Evolutionary conservation across 2,797 vertebrate genomes (phyloP).

Genomic region (Agapornis canus): DNA sequence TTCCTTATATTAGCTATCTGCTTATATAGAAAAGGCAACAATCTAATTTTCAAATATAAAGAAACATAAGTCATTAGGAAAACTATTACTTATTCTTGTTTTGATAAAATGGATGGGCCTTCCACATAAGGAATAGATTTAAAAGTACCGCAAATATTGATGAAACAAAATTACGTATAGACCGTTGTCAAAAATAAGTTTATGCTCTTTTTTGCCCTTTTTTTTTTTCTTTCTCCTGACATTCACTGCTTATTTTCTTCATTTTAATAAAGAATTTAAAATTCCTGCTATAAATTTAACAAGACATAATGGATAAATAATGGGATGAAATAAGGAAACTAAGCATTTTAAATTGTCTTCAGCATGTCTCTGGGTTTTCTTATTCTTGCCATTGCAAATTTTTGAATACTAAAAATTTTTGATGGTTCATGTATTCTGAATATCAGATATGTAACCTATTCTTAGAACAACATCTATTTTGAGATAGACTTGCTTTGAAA

Average conservation of each 20-base stretch:
- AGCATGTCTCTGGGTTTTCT: neutral
- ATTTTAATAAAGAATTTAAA: neutral
- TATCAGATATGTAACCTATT: neutral
- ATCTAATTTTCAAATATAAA: neutral
- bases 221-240: neutral
- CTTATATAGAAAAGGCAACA: neutral
- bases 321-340: neutral
- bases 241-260: neutral
- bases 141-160: neutral
- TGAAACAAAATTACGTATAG: neutral
- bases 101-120: neutral
- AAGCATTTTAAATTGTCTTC: neutral
- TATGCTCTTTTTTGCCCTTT: neutral
- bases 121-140: neutral
- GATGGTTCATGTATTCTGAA: neutral
- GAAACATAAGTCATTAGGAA: neutral
- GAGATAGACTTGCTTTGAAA: neutral
- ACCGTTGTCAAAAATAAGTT: rapidly evolving
- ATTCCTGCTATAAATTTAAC: neutral
- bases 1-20: neutral
- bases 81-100: neutral
- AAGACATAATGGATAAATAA: neutral
- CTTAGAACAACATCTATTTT: neutral
- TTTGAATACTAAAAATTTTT: neutral
- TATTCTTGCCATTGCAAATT: neutral